These are phyloP conservation scores for Nautilus pompilius DNA, from an alignment of 1,140 invertebrate genomes.

Conservation along the genomic window DNA sequence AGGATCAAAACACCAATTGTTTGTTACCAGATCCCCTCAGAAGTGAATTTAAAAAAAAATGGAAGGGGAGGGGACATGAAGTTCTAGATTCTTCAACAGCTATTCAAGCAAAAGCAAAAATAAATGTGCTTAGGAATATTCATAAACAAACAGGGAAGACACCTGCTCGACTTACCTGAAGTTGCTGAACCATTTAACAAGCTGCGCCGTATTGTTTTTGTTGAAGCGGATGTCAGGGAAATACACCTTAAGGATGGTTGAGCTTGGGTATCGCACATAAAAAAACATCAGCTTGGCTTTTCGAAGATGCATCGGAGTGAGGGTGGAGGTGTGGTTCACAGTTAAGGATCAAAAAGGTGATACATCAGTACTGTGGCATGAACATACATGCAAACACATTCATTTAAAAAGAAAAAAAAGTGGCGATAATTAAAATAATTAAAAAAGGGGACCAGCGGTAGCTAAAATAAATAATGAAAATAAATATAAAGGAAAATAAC, in stretches of 20 bases:
- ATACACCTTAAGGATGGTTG: slow-evolving; percentile 97
- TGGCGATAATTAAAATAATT: too few relatives aligned
- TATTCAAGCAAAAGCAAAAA: not conserved
- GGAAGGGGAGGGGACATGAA: too few relatives aligned
- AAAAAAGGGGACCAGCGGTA: too few relatives aligned
- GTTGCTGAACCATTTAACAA: slow-evolving; percentile 99
- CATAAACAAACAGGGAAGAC: not conserved
- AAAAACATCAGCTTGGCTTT: slow-evolving; percentile 99
- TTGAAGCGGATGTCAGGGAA: slow-evolving; percentile 99
- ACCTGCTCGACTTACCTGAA: slow-evolving; percentile 82
- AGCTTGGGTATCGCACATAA: slow-evolving; percentile 97
- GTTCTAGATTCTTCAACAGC: too few relatives aligned
- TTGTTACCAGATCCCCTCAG: too few relatives aligned
- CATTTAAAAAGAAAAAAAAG: too few relatives aligned
- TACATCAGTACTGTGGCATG: too few relatives aligned
- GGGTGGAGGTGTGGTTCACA: slow-evolving; percentile 51
- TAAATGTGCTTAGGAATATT: not conserved
- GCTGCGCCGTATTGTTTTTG: slow-evolving; percentile 99
- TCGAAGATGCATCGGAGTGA: slow-evolving; percentile 99
- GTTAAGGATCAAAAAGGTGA: slow-evolving; percentile 44
- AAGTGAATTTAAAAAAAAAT: too few relatives aligned
- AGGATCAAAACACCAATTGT: too few relatives aligned
- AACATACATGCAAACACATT: too few relatives aligned
- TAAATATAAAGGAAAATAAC: too few relatives aligned
- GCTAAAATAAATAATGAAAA: too few relatives aligned